Base-by-base conservation (phyloP, 2,113 vertebrate genomes). In the Dunckerocampus dactyliophorus region DNA sequence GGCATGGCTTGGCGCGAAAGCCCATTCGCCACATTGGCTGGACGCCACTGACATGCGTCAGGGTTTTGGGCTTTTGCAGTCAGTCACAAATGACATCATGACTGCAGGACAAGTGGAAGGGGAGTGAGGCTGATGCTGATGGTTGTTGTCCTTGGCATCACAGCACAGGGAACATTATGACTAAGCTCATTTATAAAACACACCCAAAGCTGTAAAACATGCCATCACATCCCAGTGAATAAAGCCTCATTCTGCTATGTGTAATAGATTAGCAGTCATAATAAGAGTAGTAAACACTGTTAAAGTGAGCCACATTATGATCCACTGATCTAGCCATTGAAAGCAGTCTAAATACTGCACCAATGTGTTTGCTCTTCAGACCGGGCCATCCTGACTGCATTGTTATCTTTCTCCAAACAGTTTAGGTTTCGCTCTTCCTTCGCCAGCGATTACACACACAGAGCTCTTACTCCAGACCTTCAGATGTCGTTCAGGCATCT, bases 1-100 rank as follows among this genome's bases (percentile, higher is more conserved):
- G 24, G 24, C 24, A 2, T 28, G 24, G 24, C 24, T 5, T 28
- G 2, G 24, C 47, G 19, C 19, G 47, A 34, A 54, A 34, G 7
- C 11, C 28, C 16, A 34, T 67, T 76, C 81, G 72, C 76, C 73
- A 65, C 51, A 13, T 77, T 79, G 81, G 79, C 79, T 53, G 42
- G 45, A 63, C 65, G 75, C 53, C 37, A 52, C 62, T 37, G 24
- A 48, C 49, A 15, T 34, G 52, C 56, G 24, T 76, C 83, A 80
- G 65, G 59, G 24, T 75, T 76, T 50, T 69, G 22, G 39, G 64
- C 22, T 63, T 82, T 67, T 67, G 62, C 73, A 69, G 72, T 81
- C 73, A 69, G 72, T 81, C 76, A 77, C 42, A 37, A 15, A 24
- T 85, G 81, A 86, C 81, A 79, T 88, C 81, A 88, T 80, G 50